phyloP scores from a whole-genome alignment of 2,113 vertebrate genomes.

The Zeus faber region DNA sequence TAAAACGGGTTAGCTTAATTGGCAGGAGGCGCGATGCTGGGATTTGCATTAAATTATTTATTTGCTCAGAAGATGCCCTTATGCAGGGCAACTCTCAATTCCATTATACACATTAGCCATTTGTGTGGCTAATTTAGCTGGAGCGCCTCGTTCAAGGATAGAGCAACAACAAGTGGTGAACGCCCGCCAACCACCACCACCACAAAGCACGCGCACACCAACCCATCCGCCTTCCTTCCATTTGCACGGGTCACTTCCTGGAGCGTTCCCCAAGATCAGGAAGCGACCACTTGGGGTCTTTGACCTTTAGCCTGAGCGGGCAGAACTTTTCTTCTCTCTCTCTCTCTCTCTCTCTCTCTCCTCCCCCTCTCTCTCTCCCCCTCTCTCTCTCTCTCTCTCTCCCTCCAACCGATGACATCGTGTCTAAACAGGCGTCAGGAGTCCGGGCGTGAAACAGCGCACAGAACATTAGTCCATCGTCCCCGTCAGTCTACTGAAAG shows the following conservation, averaged over 20 bases:
- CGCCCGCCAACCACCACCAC: background rate
- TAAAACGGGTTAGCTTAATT: conserved; percentile 82
- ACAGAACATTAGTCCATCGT: conserved; percentile 39
- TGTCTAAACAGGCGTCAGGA: conserved; percentile 10
- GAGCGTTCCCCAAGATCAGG: conserved; percentile 19
- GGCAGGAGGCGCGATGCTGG: conserved; percentile 75
- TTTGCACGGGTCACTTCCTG: conserved; percentile 9
- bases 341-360: background rate
- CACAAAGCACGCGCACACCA: background rate
- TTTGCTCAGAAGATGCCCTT: conserved; percentile 76
- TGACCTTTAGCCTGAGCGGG: background rate
- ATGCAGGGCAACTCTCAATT: conserved; percentile 66
- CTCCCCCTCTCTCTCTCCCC: background rate
- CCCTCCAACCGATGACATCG: background rate
- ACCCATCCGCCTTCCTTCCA: conserved; percentile 12
- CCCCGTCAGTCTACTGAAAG: conserved; percentile 60
- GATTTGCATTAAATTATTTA: conserved; percentile 82
- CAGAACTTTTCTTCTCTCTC: background rate
- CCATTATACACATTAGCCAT: conserved; percentile 75
- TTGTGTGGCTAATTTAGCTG: conserved; percentile 67
- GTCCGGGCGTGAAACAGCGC: conserved; percentile 26
- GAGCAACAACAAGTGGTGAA: conserved; percentile 40
- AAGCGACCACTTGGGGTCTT: conserved; percentile 14
- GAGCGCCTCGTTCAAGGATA: conserved; percentile 71
- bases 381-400: too few species aligned